Percentiles rank a stretch among this genome's conserved stretches.
phyloP scores from a whole-genome alignment of 1,140 invertebrate genomes.

The Drosophila ananassae region DNA sequence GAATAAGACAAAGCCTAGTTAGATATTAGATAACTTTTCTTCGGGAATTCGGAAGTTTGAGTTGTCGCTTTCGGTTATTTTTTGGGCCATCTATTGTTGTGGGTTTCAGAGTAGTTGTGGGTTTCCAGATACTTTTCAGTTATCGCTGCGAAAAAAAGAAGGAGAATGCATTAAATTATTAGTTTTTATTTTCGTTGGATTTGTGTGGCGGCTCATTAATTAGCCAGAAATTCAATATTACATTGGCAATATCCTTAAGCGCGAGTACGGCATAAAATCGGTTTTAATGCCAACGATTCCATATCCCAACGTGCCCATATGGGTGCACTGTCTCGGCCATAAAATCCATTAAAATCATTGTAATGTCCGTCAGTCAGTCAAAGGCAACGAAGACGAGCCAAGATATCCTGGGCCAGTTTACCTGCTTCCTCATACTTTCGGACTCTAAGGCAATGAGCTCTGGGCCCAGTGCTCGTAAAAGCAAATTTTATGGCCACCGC shows the following conservation, averaged over 20 bases:
- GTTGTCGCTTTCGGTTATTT: neutral
- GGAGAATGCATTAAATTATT: constrained; percentile 18
- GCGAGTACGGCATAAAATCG: constrained; percentile 54
- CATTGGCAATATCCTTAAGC: constrained; percentile 59
- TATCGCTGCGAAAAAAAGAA: constrained; percentile 53
- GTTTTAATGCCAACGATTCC: constrained; percentile 51
- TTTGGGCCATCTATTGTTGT: constrained; percentile 15
- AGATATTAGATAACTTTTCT: constrained; percentile 39
- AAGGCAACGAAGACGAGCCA: constrained; percentile 41
- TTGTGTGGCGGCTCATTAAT: constrained; percentile 34
- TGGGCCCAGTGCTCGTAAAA: constrained; percentile 65
- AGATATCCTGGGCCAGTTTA: constrained; percentile 45
- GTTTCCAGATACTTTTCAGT: constrained; percentile 33
- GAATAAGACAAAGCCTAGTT: constrained; percentile 28
- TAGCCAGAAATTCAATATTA: constrained; percentile 45
- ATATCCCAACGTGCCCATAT: constrained; percentile 65
- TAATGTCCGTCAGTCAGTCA: constrained; percentile 71
- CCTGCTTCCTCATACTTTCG: constrained; percentile 51
- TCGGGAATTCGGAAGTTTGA: constrained; percentile 4
- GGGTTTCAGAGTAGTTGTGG: neutral
- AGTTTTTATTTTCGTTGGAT: constrained; percentile 12
- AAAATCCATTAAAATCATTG: constrained; percentile 80
- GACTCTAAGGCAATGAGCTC: constrained; percentile 49
- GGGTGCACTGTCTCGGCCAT: constrained; percentile 69
- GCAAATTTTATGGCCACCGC: constrained; percentile 67